phyloP scores from a whole-genome alignment of 1,140 invertebrate species.

The Aphidius ervi region DNA sequence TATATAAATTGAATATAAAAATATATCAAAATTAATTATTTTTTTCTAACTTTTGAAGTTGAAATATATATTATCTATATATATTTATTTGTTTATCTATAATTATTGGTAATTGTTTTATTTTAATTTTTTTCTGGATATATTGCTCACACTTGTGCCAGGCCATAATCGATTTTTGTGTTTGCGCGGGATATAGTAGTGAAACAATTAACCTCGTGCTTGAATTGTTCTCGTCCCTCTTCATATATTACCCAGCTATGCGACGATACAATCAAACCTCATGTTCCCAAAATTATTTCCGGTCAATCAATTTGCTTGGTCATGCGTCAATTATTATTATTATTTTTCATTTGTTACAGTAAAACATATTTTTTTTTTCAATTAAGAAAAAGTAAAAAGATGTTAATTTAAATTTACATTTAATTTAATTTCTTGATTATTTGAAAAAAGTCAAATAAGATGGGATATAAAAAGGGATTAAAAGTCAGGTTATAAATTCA shows the following conservation, averaged over 20 bases:
- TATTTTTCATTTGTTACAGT: no score
- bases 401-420: neutral
- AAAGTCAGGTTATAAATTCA: slow-evolving; percentile 4
- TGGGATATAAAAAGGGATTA: slow-evolving; percentile 1
- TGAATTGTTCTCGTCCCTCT: neutral
- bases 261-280: neutral
- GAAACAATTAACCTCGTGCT: neutral
- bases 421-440: neutral
- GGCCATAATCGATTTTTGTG: slow-evolving; percentile 15
- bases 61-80: neutral
- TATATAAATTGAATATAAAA: no score
- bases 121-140: neutral
- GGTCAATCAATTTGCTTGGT: slow-evolving; percentile 1
- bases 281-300: slow-evolving; percentile 10
- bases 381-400: no score
- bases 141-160: neutral
- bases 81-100: neutral
- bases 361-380: neutral
- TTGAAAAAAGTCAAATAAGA: neutral
- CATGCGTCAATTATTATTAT: neutral
- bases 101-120: neutral
- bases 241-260: neutral
- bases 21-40: no score
- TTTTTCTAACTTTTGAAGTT: no score
- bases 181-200: slow-evolving; percentile 5